These are phyloP conservation scores for Dryobota labecula DNA, from an alignment of 2,888 invertebrate species.

Conservation along the genomic window DNA sequence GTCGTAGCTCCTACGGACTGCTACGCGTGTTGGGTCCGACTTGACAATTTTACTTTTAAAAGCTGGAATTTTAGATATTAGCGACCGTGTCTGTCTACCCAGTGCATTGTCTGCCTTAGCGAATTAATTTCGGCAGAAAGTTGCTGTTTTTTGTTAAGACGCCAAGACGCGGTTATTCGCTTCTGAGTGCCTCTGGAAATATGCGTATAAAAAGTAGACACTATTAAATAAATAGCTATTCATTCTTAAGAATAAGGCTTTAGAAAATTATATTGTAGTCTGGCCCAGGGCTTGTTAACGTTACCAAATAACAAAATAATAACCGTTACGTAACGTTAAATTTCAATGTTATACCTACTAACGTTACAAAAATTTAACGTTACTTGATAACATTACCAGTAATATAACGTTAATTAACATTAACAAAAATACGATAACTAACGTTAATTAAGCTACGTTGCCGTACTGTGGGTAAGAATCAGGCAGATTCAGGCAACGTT, in stretches of 20 bases:
- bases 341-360: too few species aligned
- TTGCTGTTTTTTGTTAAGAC: conserved; percentile 48
- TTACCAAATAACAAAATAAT: too few species aligned
- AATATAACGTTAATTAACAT: too few species aligned
- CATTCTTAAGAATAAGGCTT: conserved; percentile 38
- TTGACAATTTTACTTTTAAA: background rate
- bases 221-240: conserved; percentile 53
- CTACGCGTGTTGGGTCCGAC: conserved; percentile 13
- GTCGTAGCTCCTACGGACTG: conserved; percentile 14
- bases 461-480: too few species aligned
- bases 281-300: too few species aligned
- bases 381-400: too few species aligned
- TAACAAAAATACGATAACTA: too few species aligned
- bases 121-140: conserved; percentile 62
- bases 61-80: background rate
- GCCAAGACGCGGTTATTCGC: conserved; percentile 43
- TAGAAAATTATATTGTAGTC: conserved; percentile 20
- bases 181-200: conserved; percentile 46
- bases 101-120: conserved; percentile 45
- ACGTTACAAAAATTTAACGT: too few species aligned
- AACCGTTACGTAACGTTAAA: too few species aligned
- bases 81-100: background rate
- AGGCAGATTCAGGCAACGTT: too few species aligned
- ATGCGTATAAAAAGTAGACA: conserved; percentile 54
- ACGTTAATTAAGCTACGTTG: too few species aligned